A percentile compares a stretch with the other conserved stretches of the same genome.
These are phyloP conservation scores for Syritta pipiens DNA, from an alignment of 2,888 invertebrate genomes.

Conservation along the genomic window DNA sequence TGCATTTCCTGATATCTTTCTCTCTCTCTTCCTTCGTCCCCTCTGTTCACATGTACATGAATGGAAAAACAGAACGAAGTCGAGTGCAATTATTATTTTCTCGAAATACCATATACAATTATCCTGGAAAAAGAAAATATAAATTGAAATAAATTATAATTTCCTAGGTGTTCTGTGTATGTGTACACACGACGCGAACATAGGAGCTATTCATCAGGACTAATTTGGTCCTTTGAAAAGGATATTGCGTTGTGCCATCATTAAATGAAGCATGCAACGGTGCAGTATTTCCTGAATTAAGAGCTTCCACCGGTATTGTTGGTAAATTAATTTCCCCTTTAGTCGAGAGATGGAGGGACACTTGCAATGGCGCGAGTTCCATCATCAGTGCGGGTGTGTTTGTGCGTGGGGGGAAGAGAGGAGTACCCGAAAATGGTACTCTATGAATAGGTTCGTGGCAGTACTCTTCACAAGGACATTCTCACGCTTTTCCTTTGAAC, in stretches of 20 bases:
- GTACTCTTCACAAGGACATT: constrained; percentile 44
- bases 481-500: constrained; percentile 4
- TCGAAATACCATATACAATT: too few relatives aligned
- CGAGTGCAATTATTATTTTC: too few relatives aligned
- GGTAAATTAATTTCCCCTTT: constrained; percentile 38
- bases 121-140: constrained; percentile 10
- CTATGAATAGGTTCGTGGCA: constrained; percentile 8
- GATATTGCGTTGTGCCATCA: constrained; percentile 3
- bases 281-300: constrained; percentile 3
- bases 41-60: too few relatives aligned
- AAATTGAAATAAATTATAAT: constrained; percentile 19
- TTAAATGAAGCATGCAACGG: constrained; percentile 1
- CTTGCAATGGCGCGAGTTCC: too few relatives aligned
- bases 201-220: constrained; percentile 17
- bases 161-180: constrained; percentile 20
- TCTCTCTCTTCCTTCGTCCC: too few relatives aligned
- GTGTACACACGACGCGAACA: background rate
- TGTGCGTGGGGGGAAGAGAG: too few relatives aligned
- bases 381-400: too few relatives aligned
- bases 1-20: too few relatives aligned
- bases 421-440: too few relatives aligned
- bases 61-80: too few relatives aligned
- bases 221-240: constrained; percentile 24
- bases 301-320: constrained; percentile 6
- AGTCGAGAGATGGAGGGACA: too few relatives aligned